Percentiles rank a stretch among this genome's conserved stretches.
Conservation (phyloP, 2,113 vertebrate genomes). For the Agapornis roseicollis region DNA sequence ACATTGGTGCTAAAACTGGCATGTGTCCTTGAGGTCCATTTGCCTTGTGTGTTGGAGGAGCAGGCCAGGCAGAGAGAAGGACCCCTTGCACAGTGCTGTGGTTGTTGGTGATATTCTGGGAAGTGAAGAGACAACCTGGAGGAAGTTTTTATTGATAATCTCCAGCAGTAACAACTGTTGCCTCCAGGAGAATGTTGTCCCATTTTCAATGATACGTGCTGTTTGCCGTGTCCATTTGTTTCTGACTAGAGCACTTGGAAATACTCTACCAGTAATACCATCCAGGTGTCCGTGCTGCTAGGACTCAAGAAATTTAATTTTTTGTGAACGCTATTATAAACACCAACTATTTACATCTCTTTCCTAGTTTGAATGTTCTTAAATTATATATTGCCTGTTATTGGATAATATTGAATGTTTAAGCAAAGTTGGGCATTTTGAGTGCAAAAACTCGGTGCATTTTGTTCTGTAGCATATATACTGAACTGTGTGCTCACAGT, state of each 20-base stretch:
- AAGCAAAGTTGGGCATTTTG: background rate
- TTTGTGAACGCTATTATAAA: background rate
- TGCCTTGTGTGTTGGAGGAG: background rate
- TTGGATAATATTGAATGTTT: background rate
- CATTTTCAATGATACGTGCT: background rate
- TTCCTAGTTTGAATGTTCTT: background rate
- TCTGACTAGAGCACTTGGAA: background rate
- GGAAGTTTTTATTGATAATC: background rate
- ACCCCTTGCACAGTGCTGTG: background rate
- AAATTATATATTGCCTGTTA: background rate
- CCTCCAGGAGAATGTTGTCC: background rate
- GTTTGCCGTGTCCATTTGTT: background rate
- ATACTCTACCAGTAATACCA: background rate
- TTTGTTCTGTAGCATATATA: background rate
- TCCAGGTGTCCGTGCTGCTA: background rate
- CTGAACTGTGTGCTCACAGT: background rate
- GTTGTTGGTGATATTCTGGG: background rate
- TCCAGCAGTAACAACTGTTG: background rate
- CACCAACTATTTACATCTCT: background rate
- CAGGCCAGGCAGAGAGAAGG: background rate
- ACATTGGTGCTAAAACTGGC: background rate
- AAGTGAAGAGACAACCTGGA: background rate
- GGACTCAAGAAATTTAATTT: background rate
- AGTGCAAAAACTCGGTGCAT: background rate
- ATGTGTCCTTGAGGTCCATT: background rate